Base-by-base conservation (phyloP, 1,140 invertebrate genomes). In the Argopecten irradians region DNA sequence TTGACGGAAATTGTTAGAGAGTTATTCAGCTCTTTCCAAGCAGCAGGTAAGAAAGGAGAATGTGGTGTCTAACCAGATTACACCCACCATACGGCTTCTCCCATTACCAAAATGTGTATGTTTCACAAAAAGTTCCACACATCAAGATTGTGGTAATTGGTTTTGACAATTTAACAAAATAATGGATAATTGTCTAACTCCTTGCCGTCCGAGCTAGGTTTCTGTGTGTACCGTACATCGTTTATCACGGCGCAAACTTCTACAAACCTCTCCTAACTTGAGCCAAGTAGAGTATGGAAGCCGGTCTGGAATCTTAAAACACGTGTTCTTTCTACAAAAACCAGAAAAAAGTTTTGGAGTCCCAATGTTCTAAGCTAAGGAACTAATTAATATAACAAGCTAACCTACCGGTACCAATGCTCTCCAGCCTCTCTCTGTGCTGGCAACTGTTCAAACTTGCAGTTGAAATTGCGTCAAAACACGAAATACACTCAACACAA, bases 121-220 rank as follows among this genome's bases (percentile, higher is more conserved):
- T n/a, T 71, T 71, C 55, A 71, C 55, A 71, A 71, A 3, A 28
- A 71, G 55, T 71, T 71, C 8, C 55, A 71, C n/a, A 71, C 28
- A 71, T 28, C 14, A 71, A 71, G 55, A 71, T 71, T 71, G 22
- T 16, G 22, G 55, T 71, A 71, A 71, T 71, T 28, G 55, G n/a
- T 71, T 71, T 71, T 71, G 55, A 71, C 55, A 71, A 71, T 71
- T 71, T 71, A 71, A 71, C 55, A 71, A 71, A 71, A 71, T 71
- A 16, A n/a, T n/a, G 55, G 55, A 28, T 71, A 71, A 71, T 71
- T 28, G 55, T 71, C n/a, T 8, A 71, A n/a, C 55, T 71, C n/a
- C 5, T n/a, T 28, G 8, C 55, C n/a, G n/a, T 5, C 16, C 2
- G 5, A 46, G 43, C 22, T n/a, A 28, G 8, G 43, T 55, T 55